Conservation (phyloP, 2,113 vertebrate genomes). For the Pelvicachromis taeniatus region DNA sequence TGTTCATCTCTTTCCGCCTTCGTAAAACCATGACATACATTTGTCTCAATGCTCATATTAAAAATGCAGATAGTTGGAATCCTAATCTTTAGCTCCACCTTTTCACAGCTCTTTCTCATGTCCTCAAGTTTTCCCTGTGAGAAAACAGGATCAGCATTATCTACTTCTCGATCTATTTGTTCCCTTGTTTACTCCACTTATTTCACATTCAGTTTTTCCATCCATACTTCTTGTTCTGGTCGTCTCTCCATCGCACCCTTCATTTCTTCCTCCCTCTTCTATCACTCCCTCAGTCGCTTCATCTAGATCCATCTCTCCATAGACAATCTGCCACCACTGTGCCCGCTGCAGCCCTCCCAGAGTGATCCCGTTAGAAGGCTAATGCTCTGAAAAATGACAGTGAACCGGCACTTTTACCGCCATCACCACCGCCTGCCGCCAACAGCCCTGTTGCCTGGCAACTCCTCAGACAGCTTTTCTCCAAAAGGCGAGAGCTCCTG, state of each 20-base stretch:
- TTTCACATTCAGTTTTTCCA: neutral
- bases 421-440: constrained; percentile 36
- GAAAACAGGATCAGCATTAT: neutral
- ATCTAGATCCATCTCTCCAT: constrained; percentile 19
- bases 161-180: neutral
- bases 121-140: neutral
- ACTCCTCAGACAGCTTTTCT: constrained; percentile 64
- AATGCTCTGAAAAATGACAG: constrained; percentile 74
- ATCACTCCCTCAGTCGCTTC: constrained; percentile 2
- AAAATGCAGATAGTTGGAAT: neutral
- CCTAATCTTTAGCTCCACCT: neutral
- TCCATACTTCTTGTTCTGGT: neutral
- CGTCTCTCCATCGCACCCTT: neutral
- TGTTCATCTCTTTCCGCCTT: neutral
- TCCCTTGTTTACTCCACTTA: neutral
- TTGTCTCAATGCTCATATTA: neutral
- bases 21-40: neutral
- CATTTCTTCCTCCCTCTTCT: neutral
- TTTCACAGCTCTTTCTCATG: neutral
- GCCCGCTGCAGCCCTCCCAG: constrained; percentile 45
- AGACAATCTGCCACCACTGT: constrained; percentile 21
- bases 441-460: constrained; percentile 69
- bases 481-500: constrained; percentile 30
- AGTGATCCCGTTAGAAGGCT: constrained; percentile 70
- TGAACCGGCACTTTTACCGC: constrained; percentile 44